Percentiles rank a stretch among this genome's conserved stretches.
These are phyloP conservation scores for Pelmatolapia mariae DNA, from an alignment of 2,113 vertebrate species.

Conservation along the genomic window DNA sequence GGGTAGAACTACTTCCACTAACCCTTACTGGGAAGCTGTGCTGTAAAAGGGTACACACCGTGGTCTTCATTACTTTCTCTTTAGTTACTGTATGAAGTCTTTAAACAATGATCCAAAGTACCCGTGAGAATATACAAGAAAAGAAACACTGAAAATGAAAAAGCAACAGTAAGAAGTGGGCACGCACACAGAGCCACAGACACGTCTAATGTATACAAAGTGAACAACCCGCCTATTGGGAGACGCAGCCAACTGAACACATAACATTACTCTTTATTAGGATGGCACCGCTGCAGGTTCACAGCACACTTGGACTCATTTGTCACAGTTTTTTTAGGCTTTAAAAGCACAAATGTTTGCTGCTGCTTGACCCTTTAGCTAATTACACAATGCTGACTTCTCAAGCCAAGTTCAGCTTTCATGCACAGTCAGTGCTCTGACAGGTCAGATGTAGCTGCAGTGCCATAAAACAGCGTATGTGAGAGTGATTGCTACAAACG, in stretches of 20 bases:
- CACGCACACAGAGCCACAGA: background rate
- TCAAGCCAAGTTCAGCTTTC: background rate
- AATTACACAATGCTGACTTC: constrained; percentile 16
- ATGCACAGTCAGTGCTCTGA: background rate
- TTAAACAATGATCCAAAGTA: background rate
- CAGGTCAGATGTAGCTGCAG: background rate
- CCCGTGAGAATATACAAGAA: background rate
- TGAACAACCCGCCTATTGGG: background rate
- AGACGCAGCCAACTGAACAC: constrained; percentile 8
- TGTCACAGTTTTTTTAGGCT: constrained; percentile 7
- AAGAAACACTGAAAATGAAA: background rate
- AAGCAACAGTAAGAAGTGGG: background rate
- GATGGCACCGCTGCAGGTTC: constrained; percentile 18
- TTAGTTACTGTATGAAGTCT: background rate
- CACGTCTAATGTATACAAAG: constrained; percentile 8
- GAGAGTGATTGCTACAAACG: background rate
- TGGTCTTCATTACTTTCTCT: background rate
- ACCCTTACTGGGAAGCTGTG: background rate
- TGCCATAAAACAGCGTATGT: background rate
- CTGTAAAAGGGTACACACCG: background rate
- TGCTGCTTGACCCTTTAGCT: constrained; percentile 9
- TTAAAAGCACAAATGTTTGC: constrained; percentile 17
- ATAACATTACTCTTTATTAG: constrained; percentile 46
- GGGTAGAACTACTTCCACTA: background rate
- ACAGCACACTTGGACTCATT: constrained; percentile 5